These are phyloP conservation scores for Poecilia gillii DNA, from an alignment of 2,797 vertebrate species.

Conservation along the genomic window DNA sequence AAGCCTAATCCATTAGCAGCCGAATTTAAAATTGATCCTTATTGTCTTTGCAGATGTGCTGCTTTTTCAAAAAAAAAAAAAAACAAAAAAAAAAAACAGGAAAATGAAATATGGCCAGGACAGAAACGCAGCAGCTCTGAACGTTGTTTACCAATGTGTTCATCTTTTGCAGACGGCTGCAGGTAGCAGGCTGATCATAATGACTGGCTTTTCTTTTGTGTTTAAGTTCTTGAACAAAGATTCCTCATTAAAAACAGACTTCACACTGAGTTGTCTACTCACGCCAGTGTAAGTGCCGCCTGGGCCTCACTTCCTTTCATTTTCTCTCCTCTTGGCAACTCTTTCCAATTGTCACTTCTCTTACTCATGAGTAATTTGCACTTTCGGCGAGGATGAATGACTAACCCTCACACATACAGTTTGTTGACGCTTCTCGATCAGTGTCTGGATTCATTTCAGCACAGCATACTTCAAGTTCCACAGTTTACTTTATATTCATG, in stretches of 20 bases:
- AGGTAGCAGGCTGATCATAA: constrained; percentile 24
- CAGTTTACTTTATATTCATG: constrained; percentile 26
- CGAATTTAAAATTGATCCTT: neutral
- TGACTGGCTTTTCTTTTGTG: constrained; percentile 48
- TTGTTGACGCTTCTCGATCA: constrained; percentile 43
- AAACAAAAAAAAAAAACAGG: constrained; percentile 15
- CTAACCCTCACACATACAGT: constrained; percentile 33
- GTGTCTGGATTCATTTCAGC: constrained; percentile 40
- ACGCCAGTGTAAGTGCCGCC: constrained; percentile 53
- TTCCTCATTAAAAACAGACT: constrained; percentile 65
- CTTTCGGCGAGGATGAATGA: constrained; percentile 36
- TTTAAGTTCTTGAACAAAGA: constrained; percentile 66
- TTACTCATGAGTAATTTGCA: constrained; percentile 65
- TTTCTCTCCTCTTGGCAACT: constrained; percentile 30
- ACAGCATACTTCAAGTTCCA: constrained; percentile 33
- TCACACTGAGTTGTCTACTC: constrained; percentile 62
- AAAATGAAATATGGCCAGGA: constrained; percentile 9
- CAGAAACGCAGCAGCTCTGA: constrained; percentile 8
- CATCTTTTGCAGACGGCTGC: constrained; percentile 21
- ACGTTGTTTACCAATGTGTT: constrained; percentile 1
- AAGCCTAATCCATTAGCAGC: constrained; percentile 4
- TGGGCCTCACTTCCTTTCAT: constrained; percentile 19
- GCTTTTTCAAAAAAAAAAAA: constrained; percentile 10
- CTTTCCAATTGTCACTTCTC: constrained; percentile 47
- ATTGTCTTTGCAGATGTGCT: neutral